Evolutionary conservation across 2,888 invertebrate species (phyloP), one percentile per base, ranked within the genome.

Genomic region (Sinelater perroti): DNA sequence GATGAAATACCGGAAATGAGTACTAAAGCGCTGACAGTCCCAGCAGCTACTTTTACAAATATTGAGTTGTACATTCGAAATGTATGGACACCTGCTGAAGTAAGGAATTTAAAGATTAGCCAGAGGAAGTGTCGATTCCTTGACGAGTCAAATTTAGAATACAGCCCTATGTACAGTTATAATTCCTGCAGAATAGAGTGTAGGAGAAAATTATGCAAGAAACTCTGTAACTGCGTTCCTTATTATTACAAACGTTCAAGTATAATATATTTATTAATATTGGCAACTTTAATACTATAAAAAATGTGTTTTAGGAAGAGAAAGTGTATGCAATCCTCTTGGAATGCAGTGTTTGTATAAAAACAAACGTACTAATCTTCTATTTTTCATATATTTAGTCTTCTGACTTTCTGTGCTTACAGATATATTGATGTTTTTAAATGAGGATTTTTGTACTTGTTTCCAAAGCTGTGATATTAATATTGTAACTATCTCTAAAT

Each of bases 131-230:
- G 78, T 54, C 63, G 72, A 21, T 68, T 71, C 30, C 16, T 46
- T 1, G 31, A 67, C 3, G 77, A 78, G 61, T 61, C 66, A 2
- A 65, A 69, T 20, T 57, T 77, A 18, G 36, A 63, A 4, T 66
- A 72, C 35, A 73, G 72, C 54, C 72, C 72, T 2, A 60, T 72
- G 20, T 77, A 77, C 57, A 69, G 70, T 10, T 73, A 75, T 66
- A 75, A 74, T 24, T 45, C 77, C 49, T 79, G 79, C 55, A 68
- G 73, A 16, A 72, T 72, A 21, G 73, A 76, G 56, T 78, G 78
- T 50, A 66, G 78, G 6, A 75, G 76, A 60, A 60, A 66, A 7
- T 59, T 75, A 11, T 69, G 71, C 18, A 31, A 70, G n/a, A 60
- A 67, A 28, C 67, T 72, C 11, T 79, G 79, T 60, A 67, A 69